phyloP scores from a whole-genome alignment of 1,140 invertebrate genomes.

The Neodiprion lecontei region DNA sequence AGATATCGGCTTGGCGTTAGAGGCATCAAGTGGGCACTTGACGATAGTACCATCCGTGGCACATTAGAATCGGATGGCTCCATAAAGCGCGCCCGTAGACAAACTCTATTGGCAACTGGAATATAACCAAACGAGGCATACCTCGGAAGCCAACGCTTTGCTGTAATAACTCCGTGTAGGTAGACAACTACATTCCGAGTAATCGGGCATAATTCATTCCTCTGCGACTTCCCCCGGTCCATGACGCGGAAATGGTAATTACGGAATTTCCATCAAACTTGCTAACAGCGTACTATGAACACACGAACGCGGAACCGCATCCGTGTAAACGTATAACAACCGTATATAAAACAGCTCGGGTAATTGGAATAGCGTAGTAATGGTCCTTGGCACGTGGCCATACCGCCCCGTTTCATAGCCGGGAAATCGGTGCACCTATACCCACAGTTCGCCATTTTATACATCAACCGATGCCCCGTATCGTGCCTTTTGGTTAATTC shows the following conservation, averaged over 20 bases:
- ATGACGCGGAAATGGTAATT: slow-evolving; percentile 22
- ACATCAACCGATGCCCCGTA: no score
- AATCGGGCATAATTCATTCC: slow-evolving; percentile 25
- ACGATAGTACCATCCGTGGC: not conserved
- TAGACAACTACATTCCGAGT: slow-evolving; percentile 25
- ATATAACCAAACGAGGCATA: slow-evolving; percentile 15
- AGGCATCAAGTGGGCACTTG: not conserved
- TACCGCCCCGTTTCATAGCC: no score
- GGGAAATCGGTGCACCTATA: no score
- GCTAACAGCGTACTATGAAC: not conserved
- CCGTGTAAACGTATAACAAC: not conserved
- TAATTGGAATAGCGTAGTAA: slow-evolving; percentile 2
- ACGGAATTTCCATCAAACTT: slow-evolving; percentile 24
- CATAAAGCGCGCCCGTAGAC: not conserved
- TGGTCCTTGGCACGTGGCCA: not conserved
- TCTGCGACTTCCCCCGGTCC: not conserved
- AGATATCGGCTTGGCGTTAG: not conserved
- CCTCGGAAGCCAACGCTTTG: slow-evolving; percentile 22
- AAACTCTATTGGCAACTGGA: slow-evolving; percentile 18
- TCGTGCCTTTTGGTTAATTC: no score
- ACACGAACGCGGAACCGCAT: not conserved
- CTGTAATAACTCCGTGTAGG: not conserved
- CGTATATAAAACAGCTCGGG: not conserved
- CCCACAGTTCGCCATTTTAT: no score
- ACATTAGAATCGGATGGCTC: not conserved